Evolutionary conservation across 1,140 invertebrate genomes (phyloP), one percentile per base, ranked within the genome.

Genomic region (Drosophila busckii): DNA sequence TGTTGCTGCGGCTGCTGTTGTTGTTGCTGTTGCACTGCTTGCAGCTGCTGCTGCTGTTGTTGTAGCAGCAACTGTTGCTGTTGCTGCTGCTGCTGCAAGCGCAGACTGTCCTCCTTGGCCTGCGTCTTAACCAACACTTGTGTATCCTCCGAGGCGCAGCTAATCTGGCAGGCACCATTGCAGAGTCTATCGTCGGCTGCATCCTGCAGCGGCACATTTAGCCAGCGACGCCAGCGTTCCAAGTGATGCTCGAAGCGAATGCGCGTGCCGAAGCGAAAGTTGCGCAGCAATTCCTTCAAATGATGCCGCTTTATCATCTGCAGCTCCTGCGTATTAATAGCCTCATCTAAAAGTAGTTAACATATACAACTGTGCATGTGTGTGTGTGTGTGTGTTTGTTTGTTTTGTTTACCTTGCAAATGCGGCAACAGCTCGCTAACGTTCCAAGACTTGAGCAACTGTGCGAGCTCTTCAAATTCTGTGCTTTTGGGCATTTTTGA

Each of bases 241-340:
- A 83, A 17, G 16, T 83, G 62, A 40, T 83, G 76, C 31, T 83
- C 76, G 3, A 83, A 83, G 8, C 76, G 70, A 4, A 83, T 84
- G 1, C 78, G 40, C 0, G 76, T 83, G 1, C 76, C 78, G 3
- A 63, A 83, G 2, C 73, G 59, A 40, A 80, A 71, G 16, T 80
- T 67, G 2, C 60, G 32, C 16, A 85, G 38, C 4, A 84, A 32
- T n/a, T 82, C 69, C 1, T 44, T 42, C 2, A 86, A 9, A 25
- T 86, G 84, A 34, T 80, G 63, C 0, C 55, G 50, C 35, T 84
- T 70, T 2, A 86, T 62, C 69, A 86, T 86, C 41, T 80, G 73
- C 38, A 86, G 23, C 17, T 84, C 84, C 19, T 85, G 78, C 20
- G 65, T 69, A n/a, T 68, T 68, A 25, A 86, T 84, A 29, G 60